phyloP scores from a whole-genome alignment of 2,113 vertebrate genomes.

The Pteropus alecto region DNA sequence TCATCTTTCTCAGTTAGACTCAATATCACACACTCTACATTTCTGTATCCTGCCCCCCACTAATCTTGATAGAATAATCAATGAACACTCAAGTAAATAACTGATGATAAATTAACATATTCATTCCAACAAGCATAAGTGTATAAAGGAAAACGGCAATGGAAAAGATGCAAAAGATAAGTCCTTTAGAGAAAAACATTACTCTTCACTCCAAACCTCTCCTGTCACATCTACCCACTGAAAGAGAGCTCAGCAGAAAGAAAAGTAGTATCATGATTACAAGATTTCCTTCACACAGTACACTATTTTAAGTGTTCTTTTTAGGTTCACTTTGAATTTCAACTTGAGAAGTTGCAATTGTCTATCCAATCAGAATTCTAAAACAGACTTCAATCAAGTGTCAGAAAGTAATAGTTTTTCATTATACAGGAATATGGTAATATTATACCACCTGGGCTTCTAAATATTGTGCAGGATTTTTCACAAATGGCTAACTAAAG shows the following conservation, averaged over 20 bases:
- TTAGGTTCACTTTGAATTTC: conserved; percentile 28
- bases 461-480: conserved; percentile 19
- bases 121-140: not conserved
- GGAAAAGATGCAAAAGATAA: not conserved
- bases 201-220: not conserved
- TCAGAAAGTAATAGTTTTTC: conserved; percentile 45
- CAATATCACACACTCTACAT: not conserved
- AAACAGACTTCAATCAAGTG: conserved; percentile 21
- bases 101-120: not conserved
- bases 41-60: not conserved
- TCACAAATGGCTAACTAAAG: conserved; percentile 29
- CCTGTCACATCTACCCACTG: not conserved
- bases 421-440: conserved; percentile 25
- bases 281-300: not conserved
- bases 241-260: not conserved
- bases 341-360: not conserved
- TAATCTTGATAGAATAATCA: not conserved
- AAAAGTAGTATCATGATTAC: not conserved
- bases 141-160: not conserved
- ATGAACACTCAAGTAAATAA: not conserved
- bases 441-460: conserved; percentile 65
- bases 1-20: not conserved
- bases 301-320: not conserved
- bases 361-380: conserved; percentile 34
- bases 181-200: not conserved